Evolutionary conservation across 2,797 vertebrate species (phyloP).

Genomic region (Syngnathus acus): DNA sequence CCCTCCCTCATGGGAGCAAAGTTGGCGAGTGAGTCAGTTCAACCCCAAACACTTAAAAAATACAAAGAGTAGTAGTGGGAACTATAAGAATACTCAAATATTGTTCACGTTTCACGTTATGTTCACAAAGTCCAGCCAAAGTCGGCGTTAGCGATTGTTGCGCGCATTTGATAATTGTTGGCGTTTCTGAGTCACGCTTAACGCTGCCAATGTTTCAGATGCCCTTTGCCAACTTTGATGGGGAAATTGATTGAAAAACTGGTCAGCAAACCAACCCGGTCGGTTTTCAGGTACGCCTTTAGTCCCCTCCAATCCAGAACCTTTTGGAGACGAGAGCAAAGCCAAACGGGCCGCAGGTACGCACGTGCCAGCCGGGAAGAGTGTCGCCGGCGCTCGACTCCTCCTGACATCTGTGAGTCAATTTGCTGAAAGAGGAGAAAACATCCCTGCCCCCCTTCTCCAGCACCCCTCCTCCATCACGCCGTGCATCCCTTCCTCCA

Average conservation of each 20-base stretch:
- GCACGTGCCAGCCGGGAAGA: not conserved
- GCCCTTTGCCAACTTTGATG: not conserved
- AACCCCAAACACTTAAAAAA: not conserved
- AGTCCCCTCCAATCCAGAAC: not conserved
- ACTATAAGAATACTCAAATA: not conserved
- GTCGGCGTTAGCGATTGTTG: too few relatives aligned
- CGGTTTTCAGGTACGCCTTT: not conserved
- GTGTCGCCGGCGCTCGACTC: constrained; percentile 43
- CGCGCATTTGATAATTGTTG: not conserved
- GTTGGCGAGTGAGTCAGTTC: not conserved
- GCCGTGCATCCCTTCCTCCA: constrained; percentile 49
- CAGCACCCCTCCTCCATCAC: constrained; percentile 30
- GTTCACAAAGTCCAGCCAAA: too few relatives aligned
- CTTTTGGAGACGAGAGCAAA: not conserved
- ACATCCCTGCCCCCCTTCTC: constrained; percentile 64
- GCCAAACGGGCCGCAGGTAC: constrained; percentile 5
- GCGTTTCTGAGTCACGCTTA: not conserved
- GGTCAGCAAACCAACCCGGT: too few relatives aligned
- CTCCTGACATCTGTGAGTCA: constrained; percentile 75
- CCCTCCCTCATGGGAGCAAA: not conserved
- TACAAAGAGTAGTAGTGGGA: not conserved
- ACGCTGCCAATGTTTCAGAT: not conserved
- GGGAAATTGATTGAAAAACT: not conserved
- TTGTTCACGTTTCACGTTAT: not conserved
- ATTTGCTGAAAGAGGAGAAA: constrained; percentile 75